Conservation (phyloP, 2,797 vertebrate species). For the Salarias fasciatus region DNA sequence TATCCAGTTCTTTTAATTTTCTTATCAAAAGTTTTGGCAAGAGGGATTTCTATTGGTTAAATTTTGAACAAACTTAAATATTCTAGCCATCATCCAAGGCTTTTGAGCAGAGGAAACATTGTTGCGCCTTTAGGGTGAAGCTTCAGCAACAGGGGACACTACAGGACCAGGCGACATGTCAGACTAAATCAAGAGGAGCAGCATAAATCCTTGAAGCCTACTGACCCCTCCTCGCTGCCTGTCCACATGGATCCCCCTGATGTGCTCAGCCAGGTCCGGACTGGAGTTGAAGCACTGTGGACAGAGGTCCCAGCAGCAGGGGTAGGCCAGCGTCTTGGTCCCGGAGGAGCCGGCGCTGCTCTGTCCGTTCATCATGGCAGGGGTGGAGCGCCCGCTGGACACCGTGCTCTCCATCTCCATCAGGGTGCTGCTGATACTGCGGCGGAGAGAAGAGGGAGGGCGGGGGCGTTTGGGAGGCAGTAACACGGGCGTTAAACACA, state of each 20-base stretch:
- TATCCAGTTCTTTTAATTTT: no score
- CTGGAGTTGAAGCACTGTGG: conserved; percentile 93
- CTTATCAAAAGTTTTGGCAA: no score
- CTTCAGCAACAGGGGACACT: background rate
- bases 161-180: background rate
- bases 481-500: conserved; percentile 11
- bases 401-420: conserved; percentile 98
- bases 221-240: conserved; percentile 96
- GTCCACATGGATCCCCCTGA: conserved; percentile 94
- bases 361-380: conserved; percentile 96
- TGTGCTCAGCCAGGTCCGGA: conserved; percentile 96
- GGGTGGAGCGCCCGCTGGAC: conserved; percentile 97
- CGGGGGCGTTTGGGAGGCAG: background rate
- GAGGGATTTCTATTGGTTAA: no score
- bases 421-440: conserved; percentile 96
- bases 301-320: conserved; percentile 97
- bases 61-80: no score
- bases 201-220: conserved; percentile 32
- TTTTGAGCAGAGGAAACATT: no score
- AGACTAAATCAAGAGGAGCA: background rate
- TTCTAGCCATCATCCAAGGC: no score
- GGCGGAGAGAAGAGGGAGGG: background rate
- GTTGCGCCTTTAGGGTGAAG: no score
- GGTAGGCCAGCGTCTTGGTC: conserved; percentile 89
- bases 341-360: conserved; percentile 78